Conservation (phyloP, 2,888 invertebrate genomes). For the Ecdyonurus torrentis region DNA sequence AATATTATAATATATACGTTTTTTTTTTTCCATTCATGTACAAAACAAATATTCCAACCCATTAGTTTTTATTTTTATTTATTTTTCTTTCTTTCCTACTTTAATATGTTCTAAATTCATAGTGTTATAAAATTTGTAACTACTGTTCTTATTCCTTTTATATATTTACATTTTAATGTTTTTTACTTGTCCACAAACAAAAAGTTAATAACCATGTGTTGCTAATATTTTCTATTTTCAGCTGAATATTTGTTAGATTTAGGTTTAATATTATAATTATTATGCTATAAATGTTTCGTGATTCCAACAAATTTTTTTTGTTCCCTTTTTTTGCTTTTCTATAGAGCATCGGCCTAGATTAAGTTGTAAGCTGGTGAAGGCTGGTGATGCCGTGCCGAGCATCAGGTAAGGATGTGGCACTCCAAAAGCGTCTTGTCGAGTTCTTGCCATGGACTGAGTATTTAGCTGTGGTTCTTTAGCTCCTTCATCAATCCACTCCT, state of each 20-base stretch:
- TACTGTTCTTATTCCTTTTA: background rate
- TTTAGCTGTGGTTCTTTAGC: background rate
- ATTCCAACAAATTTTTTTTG: background rate
- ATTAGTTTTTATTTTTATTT: background rate
- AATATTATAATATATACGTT: background rate
- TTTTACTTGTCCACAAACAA: too few species aligned
- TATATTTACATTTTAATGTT: too few species aligned
- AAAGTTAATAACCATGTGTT: background rate
- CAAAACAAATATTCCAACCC: background rate
- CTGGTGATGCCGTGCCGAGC: background rate
- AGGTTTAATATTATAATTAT: background rate
- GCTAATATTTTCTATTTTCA: background rate
- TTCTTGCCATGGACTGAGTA: background rate
- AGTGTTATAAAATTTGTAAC: background rate
- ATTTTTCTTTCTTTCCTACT: background rate
- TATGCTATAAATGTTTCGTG: background rate
- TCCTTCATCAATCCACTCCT: background rate
- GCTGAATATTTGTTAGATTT: background rate
- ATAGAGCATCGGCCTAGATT: background rate
- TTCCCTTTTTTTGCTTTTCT: constrained; percentile 2
- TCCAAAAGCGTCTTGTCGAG: background rate
- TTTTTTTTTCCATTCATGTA: background rate
- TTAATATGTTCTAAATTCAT: background rate
- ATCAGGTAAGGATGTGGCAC: background rate
- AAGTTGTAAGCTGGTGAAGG: background rate